Evolutionary conservation across 2,113 vertebrate species (phyloP), one percentile per base, ranked within the genome.

Genomic region (Lethenteron camtschaticum): DNA sequence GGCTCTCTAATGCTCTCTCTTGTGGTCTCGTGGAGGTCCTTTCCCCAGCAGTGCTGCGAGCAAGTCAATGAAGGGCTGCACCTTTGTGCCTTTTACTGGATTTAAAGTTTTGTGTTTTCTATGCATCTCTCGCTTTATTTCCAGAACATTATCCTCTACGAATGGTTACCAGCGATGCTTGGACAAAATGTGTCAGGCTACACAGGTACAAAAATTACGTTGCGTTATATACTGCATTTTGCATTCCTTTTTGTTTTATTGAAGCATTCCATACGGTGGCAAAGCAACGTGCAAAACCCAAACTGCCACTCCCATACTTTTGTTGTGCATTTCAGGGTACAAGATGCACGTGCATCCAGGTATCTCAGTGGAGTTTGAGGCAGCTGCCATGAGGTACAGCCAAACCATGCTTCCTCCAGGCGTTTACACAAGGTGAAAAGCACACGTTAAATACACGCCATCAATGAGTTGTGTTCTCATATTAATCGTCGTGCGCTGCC

Each of bases 141-240:
- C 56, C 73, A 94, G 91, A 95, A 76, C 69, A 87, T 94, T 1
- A 81, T 79, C 11, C 69, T 95, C 58, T 91, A 96, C 0, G 87
- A 96, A 74, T 96, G 91, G 91, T 81, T 96, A 72, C 90, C 88
- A 0, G 75, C 58, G 63, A 73, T 76, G 82, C 76, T 83, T 75
- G 76, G 79, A 73, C 73, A 55, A 69, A 55, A 2, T 0, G 70
- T 81, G 58, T 75, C 84, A 0, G 8, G 69, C 1, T 96, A 96
- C 58, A 58, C 71, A 82, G 89, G 91, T 95, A 75, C 78, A 71
- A 59, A 41, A 18, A n/a, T 2, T 9, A 12, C 1, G 8, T 2
- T 20, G 16, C 55, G 16, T 56, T 57, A 2, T 2, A 55, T 10
- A n/a, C 11, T 8, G 68, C 4, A 4, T 70, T 55, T 68, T 73